A percentile compares a stretch with the other conserved stretches of the same genome.
phyloP scores from a whole-genome alignment of 2,888 invertebrate species.

The Eutolmus rufibarbis region DNA sequence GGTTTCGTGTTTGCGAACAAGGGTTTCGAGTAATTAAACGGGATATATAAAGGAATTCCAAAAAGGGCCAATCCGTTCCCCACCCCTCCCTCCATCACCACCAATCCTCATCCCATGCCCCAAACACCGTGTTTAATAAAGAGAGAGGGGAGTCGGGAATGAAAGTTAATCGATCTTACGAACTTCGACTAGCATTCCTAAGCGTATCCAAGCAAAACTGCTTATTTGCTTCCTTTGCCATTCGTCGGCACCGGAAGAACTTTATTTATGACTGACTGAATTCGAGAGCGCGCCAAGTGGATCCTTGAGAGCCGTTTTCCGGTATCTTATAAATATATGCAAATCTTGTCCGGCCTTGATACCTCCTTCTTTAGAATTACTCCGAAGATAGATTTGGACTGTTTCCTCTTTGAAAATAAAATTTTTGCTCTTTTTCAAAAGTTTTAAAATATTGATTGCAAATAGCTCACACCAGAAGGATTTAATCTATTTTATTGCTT shows the following conservation, averaged over 20 bases:
- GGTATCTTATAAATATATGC: slow-evolving; percentile 13
- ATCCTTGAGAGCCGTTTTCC: not conserved
- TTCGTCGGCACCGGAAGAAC: not conserved
- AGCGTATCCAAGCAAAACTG: not conserved
- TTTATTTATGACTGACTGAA: slow-evolving; percentile 8
- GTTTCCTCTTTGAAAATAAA: not conserved
- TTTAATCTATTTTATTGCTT: not conserved
- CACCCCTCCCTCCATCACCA: not conserved
- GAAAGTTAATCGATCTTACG: slow-evolving; percentile 12
- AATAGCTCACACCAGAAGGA: not conserved
- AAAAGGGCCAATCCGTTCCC: not conserved
- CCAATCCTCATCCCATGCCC: not conserved
- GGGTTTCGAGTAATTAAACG: slow-evolving; percentile 15
- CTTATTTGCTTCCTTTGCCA: not conserved
- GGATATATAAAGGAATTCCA: not conserved
- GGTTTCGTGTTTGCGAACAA: not conserved
- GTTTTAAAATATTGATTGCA: slow-evolving; percentile 20
- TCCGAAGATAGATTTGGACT: not conserved
- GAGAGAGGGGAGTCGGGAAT: not conserved
- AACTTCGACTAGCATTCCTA: not conserved
- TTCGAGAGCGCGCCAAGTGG: not conserved
- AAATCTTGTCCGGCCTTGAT: not conserved
- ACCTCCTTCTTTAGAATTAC: not conserved
- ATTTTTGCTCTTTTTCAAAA: not conserved
- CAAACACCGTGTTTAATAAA: not conserved